Conservation (phyloP, 2,888 invertebrate species). For the Acanthopleura granulata region DNA sequence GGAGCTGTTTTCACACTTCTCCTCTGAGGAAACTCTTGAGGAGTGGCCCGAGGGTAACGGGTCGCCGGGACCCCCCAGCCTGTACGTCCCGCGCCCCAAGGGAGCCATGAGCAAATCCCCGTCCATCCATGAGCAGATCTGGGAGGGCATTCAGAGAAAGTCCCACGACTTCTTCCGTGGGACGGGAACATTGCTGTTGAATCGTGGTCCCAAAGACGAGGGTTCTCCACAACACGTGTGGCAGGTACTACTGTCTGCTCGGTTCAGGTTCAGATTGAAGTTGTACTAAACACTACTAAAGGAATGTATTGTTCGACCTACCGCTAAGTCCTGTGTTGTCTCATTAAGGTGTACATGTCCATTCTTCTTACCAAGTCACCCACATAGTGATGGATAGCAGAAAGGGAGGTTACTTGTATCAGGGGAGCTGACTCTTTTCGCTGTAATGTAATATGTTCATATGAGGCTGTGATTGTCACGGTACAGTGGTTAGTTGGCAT, state of each 20-base stretch:
- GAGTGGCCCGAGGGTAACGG: constrained; percentile 43
- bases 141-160: constrained; percentile 62
- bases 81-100: not conserved
- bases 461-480: no score
- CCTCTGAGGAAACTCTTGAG: constrained; percentile 57
- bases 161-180: constrained; percentile 62
- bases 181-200: constrained; percentile 51
- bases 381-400: no score
- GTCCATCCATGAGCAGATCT: constrained; percentile 55
- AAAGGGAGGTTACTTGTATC: no score
- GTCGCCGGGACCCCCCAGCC: not conserved
- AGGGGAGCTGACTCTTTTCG: no score
- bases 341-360: no score
- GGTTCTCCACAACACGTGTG: constrained; percentile 45
- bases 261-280: not conserved
- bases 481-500: no score
- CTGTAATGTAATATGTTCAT: no score
- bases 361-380: no score
- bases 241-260: constrained; percentile 3
- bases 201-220: constrained; percentile 59
- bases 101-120: constrained; percentile 42
- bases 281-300: not conserved
- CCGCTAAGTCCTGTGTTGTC: no score
- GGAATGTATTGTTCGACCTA: not conserved
- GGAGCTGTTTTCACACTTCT: constrained; percentile 45